phyloP scores from a whole-genome alignment of 2,797 vertebrate genomes.

The Lithobates sylvaticus region DNA sequence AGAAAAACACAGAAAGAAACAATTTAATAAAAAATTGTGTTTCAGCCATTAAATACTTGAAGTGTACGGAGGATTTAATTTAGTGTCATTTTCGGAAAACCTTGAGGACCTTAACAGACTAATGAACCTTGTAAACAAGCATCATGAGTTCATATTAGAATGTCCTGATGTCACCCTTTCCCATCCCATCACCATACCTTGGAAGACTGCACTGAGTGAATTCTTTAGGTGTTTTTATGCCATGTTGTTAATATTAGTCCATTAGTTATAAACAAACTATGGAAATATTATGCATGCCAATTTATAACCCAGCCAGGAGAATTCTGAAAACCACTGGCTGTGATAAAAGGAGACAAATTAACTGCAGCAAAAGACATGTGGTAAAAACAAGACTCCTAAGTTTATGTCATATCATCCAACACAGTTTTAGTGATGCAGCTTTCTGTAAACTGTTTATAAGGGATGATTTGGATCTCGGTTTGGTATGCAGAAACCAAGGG shows the following conservation, averaged over 20 bases:
- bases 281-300: background rate
- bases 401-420: background rate
- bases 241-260: background rate
- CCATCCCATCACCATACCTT: background rate
- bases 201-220: background rate
- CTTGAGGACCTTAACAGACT: no score
- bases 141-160: background rate
- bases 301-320: background rate
- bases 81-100: no score
- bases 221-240: background rate
- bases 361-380: background rate
- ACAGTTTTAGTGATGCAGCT: background rate
- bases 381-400: background rate
- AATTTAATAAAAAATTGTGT: no score
- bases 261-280: constrained; percentile 1
- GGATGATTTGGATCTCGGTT: background rate
- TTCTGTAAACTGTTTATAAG: background rate
- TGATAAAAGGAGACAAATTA: background rate
- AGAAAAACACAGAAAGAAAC: no score
- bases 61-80: no score
- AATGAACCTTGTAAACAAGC: background rate
- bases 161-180: background rate
- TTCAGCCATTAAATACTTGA: no score
- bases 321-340: background rate
- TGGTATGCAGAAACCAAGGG: background rate